These are phyloP conservation scores for Clamator glandarius DNA, from an alignment of 2,797 vertebrate species.

Conservation along the genomic window DNA sequence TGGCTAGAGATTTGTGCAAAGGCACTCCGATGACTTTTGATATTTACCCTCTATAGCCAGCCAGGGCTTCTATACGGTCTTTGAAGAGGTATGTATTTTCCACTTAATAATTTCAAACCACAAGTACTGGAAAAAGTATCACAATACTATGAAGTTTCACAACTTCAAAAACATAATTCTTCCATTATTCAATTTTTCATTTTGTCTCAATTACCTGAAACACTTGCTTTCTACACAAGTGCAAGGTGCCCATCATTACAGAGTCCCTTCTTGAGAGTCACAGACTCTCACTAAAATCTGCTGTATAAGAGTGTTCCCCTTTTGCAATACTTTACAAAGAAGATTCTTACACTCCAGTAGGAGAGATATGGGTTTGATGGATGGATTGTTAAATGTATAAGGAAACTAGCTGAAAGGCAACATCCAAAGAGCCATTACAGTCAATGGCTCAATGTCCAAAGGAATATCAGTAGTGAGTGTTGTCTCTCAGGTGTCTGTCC, in stretches of 20 bases:
- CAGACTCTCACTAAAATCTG: background rate
- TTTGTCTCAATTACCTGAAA: no score
- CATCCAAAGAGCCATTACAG: fast-evolving
- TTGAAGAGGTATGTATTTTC: background rate
- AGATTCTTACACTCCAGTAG: background rate
- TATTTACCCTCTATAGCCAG: background rate
- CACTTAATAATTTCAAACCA: background rate
- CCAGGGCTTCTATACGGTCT: background rate
- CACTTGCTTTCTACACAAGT: background rate
- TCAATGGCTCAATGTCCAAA: no score
- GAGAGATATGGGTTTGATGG: background rate
- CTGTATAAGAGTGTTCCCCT: fast-evolving
- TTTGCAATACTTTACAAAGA: background rate
- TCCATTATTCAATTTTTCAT: background rate
- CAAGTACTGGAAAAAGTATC: background rate
- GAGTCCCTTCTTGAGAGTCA: background rate
- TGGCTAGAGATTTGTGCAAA: background rate
- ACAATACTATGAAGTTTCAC: background rate
- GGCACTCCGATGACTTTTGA: background rate
- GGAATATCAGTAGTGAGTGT: background rate
- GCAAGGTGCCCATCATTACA: no score
- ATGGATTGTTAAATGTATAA: background rate
- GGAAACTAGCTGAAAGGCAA: background rate
- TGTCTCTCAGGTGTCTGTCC: background rate
- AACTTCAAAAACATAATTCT: background rate